Conservation (phyloP, 2,888 invertebrate species). For the Pinctada fucata region DNA sequence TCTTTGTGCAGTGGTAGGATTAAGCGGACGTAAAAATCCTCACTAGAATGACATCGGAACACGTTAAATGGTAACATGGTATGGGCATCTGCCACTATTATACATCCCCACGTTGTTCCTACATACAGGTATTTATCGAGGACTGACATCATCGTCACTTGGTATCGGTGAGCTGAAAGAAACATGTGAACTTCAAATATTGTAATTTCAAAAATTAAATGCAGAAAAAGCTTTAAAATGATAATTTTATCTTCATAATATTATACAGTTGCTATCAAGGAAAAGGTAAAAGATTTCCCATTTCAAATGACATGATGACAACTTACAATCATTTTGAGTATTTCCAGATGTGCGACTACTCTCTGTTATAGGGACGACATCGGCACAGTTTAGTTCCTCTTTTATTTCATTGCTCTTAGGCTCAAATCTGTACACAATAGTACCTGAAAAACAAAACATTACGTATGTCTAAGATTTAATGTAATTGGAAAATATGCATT, state of each 20-base stretch:
- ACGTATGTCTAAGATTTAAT: too few relatives aligned
- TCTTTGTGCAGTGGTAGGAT: conserved; percentile 56
- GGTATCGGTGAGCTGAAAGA: conserved; percentile 74
- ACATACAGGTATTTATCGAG: conserved; percentile 83
- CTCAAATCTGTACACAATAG: conserved; percentile 93
- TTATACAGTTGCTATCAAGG: not conserved
- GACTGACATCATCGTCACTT: conserved; percentile 86
- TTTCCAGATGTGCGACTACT: conserved; percentile 11
- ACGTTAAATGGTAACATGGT: conserved; percentile 91
- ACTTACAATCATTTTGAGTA: conserved; percentile 39
- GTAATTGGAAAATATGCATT: too few relatives aligned
- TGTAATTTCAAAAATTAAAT: too few relatives aligned
- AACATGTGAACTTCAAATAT: conserved; percentile 7
- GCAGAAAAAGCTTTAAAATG: too few relatives aligned
- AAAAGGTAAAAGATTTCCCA: too few relatives aligned
- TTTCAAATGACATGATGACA: too few relatives aligned
- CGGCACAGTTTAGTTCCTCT: conserved; percentile 85
- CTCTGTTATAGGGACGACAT: conserved; percentile 81
- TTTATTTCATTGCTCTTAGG: conserved; percentile 83
- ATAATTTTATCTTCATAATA: not conserved
- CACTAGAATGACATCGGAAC: conserved; percentile 81
- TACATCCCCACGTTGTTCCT: conserved; percentile 96
- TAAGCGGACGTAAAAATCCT: conserved; percentile 65
- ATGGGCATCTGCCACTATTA: conserved; percentile 90
- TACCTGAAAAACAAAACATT: conserved; percentile 79